Conservation (phyloP, 2,888 invertebrate species). For the Imbricaverruca yamaguchii region DNA sequence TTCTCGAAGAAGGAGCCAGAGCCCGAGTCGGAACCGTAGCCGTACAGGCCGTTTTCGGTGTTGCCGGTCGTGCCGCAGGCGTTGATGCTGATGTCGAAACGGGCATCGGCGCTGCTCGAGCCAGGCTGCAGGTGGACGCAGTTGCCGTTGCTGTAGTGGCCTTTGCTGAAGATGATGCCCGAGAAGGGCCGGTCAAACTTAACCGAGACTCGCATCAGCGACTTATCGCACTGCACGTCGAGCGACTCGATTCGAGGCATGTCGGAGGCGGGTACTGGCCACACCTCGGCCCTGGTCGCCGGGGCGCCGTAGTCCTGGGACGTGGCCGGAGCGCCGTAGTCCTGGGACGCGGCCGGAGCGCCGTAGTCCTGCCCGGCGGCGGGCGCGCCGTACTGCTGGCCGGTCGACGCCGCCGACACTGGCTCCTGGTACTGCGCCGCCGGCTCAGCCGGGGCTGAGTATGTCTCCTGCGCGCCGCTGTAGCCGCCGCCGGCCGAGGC, state of each 20-base stretch:
- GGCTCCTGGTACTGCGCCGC: too few species aligned
- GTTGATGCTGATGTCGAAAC: constrained; percentile 84
- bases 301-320: neutral
- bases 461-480: neutral
- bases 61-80: constrained; percentile 88
- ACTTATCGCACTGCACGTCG: constrained; percentile 91
- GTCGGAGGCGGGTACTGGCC: constrained; percentile 77
- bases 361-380: neutral
- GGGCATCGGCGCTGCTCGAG: constrained; percentile 74
- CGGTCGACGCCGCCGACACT: too few species aligned
- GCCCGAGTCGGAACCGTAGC: constrained; percentile 77
- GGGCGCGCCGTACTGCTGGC: neutral
- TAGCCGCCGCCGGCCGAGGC: neutral
- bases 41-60: constrained; percentile 76
- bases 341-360: neutral
- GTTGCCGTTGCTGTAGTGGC: constrained; percentile 84
- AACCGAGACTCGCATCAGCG: constrained; percentile 86
- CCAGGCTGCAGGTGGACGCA: constrained; percentile 87
- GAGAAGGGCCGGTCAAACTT: constrained; percentile 91
- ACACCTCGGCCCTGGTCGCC: constrained; percentile 54
- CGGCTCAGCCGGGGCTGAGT: neutral
- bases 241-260: constrained; percentile 91
- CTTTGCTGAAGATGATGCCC: constrained; percentile 91
- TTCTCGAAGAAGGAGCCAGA: constrained; percentile 91
- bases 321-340: neutral